phyloP scores from a whole-genome alignment of 1,140 invertebrate genomes.

The Heliothis virescens region DNA sequence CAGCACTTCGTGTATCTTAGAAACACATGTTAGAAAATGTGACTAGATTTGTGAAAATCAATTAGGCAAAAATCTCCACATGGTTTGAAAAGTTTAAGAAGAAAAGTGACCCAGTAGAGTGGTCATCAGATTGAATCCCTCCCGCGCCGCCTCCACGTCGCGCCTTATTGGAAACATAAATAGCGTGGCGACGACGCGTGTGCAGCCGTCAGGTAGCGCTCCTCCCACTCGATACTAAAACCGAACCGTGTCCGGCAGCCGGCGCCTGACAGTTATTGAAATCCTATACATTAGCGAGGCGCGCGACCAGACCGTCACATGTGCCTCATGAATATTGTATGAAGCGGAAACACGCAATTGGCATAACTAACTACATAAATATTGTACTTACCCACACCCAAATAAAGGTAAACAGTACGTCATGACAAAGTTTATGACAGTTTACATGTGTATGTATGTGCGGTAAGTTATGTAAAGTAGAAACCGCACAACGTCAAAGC shows the following conservation, averaged over 20 bases:
- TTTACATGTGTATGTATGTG: background rate
- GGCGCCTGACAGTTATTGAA: slow-evolving; percentile 5
- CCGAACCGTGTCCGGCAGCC: background rate
- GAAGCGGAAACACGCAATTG: background rate
- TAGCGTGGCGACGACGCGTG: background rate
- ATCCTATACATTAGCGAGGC: background rate
- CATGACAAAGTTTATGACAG: background rate
- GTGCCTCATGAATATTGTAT: slow-evolving; percentile 24
- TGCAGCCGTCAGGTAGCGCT: background rate
- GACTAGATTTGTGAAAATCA: no score
- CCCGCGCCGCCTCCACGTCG: background rate
- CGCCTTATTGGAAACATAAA: slow-evolving; percentile 27
- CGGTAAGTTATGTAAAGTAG: background rate
- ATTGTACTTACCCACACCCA: background rate
- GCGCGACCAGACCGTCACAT: background rate
- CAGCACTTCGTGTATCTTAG: no score
- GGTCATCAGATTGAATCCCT: background rate
- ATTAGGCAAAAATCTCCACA: no score
- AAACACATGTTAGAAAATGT: no score
- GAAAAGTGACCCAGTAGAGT: no score
- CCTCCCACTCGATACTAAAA: background rate
- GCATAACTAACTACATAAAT: slow-evolving; percentile 18
- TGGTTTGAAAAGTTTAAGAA: no score
- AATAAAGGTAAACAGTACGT: slow-evolving; percentile 6
- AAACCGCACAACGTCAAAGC: background rate